Evolutionary conservation across 2,888 invertebrate species (phyloP).

Genomic region (Drosophila neonasuta): DNA sequence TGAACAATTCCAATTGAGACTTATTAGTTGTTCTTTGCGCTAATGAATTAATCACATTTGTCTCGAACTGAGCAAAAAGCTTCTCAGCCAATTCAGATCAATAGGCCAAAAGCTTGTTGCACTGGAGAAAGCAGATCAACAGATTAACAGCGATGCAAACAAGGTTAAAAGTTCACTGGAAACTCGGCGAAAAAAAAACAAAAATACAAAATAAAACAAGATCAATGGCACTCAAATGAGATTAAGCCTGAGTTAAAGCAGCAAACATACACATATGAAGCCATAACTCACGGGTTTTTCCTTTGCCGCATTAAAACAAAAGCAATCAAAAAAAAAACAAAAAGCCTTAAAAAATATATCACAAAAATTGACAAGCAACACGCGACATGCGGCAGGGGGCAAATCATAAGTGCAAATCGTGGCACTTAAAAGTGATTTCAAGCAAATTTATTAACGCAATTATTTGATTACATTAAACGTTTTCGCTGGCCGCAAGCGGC

Average conservation of each 20-base stretch:
- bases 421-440: conserved; percentile 56
- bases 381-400: conserved; percentile 42
- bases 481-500: conserved; percentile 27
- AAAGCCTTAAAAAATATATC: conserved; percentile 13
- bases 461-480: conserved; percentile 64
- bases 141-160: conserved; percentile 38
- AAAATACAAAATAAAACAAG: not conserved
- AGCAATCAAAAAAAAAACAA: conserved; percentile 8
- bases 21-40: not conserved
- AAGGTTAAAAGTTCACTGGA: conserved; percentile 53
- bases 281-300: conserved; percentile 17
- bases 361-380: conserved; percentile 49
- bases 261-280: conserved; percentile 12
- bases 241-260: conserved; percentile 12
- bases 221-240: conserved; percentile 23
- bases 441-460: conserved; percentile 71
- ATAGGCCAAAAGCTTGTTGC: conserved; percentile 44
- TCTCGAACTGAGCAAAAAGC: conserved; percentile 9
- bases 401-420: conserved; percentile 57
- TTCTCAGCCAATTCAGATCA: conserved; percentile 38
- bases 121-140: conserved; percentile 50
- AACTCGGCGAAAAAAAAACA: conserved; percentile 8
- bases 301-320: conserved; percentile 7
- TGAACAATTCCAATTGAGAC: not conserved
- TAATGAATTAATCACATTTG: conserved; percentile 31